phyloP scores from a whole-genome alignment of 1,140 invertebrate species.

The Brachionus asplanchnoidis region DNA sequence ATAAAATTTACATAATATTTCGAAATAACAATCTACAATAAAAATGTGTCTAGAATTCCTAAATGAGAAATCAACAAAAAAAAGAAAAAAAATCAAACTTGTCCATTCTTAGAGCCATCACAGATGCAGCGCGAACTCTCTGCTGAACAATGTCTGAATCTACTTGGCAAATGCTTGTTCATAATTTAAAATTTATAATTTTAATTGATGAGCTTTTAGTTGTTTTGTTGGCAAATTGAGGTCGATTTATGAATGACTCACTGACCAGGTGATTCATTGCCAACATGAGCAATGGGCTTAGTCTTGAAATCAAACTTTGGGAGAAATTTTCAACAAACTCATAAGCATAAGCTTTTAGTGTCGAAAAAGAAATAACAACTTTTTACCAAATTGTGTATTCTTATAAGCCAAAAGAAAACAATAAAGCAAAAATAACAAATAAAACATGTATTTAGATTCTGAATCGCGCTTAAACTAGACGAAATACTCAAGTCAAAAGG shows the following conservation, averaged over 20 bases:
- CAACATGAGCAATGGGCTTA: background rate
- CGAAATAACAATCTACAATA: background rate
- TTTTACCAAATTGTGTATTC: background rate
- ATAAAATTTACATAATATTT: constrained; percentile 1
- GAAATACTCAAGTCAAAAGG: background rate
- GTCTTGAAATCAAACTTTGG: background rate
- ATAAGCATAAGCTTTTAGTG: background rate
- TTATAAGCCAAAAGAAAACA: constrained; percentile 2
- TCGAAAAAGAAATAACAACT: constrained; percentile 2
- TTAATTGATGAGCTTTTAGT: no score
- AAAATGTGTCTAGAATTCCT: background rate
- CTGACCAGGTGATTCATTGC: background rate
- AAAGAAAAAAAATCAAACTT: background rate
- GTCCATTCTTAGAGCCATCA: no score
- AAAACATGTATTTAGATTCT: background rate
- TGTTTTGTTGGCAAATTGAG: no score
- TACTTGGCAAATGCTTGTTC: no score
- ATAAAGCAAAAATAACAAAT: background rate
- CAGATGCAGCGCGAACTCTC: no score
- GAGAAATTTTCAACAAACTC: background rate
- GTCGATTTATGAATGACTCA: no score
- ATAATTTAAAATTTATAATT: no score
- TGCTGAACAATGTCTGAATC: no score
- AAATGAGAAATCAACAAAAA: background rate
- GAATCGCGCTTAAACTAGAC: background rate